Conservation (phyloP, 2,113 vertebrate genomes). For the Etia nguti region DNA sequence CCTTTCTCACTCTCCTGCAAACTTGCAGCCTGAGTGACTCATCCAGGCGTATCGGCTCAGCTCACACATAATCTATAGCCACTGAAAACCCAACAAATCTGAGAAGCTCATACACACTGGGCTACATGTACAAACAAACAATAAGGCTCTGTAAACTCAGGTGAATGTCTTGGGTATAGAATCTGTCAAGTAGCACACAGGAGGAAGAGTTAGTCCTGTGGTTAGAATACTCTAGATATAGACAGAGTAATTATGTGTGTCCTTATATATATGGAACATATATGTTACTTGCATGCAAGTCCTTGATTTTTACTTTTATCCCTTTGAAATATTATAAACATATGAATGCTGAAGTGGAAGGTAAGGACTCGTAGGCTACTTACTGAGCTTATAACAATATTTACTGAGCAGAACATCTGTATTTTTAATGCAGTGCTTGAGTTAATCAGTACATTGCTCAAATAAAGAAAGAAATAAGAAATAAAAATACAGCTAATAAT, state of each 20-base stretch:
- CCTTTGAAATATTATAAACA: neutral
- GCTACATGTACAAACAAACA: neutral
- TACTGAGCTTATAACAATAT: neutral
- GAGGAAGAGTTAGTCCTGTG: neutral
- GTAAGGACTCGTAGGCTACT: neutral
- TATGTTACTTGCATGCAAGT: neutral
- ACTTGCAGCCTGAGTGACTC: slow-evolving; percentile 78
- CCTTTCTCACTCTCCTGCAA: slow-evolving; percentile 70
- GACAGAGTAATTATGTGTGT: neutral
- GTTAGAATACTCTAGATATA: neutral
- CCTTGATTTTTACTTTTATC: neutral
- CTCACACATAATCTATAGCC: slow-evolving; percentile 56
- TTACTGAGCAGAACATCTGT: neutral
- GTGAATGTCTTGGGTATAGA: neutral
- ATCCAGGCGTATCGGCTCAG: slow-evolving; percentile 69
- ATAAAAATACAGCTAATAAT: neutral
- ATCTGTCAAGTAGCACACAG: neutral
- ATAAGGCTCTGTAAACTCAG: neutral
- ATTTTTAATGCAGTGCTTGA: neutral
- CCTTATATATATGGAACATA: fast-evolving
- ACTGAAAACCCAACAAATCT: slow-evolving; percentile 35
- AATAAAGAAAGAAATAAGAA: neutral
- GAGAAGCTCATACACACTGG: neutral
- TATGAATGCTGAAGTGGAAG: neutral
- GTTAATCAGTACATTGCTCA: neutral